phyloP scores from a whole-genome alignment of 2,888 invertebrate species.

The Eristalis pertinax region DNA sequence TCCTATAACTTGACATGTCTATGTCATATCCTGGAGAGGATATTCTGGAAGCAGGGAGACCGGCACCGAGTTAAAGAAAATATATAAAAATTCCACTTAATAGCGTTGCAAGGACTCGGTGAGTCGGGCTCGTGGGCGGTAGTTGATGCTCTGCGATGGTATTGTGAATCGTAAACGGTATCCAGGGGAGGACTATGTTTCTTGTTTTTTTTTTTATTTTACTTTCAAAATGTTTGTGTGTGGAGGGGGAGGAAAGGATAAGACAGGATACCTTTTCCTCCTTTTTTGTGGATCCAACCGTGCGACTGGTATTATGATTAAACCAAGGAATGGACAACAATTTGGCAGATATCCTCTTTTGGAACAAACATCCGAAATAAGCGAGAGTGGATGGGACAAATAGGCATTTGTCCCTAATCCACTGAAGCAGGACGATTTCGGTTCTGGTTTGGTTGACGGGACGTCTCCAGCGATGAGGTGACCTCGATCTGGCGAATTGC shows the following conservation, averaged over 20 bases:
- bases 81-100: conserved; percentile 23
- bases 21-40: conserved; percentile 12
- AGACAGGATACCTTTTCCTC: neutral
- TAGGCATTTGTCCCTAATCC: neutral
- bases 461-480: neutral
- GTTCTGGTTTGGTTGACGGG: neutral
- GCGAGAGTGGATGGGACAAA: neutral
- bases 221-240: neutral
- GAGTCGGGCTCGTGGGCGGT: neutral
- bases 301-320: conserved; percentile 34
- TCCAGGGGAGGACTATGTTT: neutral
- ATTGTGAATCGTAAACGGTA: conserved; percentile 8
- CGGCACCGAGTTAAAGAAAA: neutral
- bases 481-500: neutral
- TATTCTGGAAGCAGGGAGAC: neutral
- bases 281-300: conserved; percentile 8
- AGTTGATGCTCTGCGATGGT: neutral
- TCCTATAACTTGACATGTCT: conserved; percentile 37
- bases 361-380: neutral
- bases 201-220: neutral
- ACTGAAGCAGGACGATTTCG: neutral
- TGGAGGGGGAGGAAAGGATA: neutral
- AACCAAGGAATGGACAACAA: conserved; percentile 29
- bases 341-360: neutral
- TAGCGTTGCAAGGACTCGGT: conserved; percentile 22